A percentile compares a stretch with the other conserved stretches of the same genome.
Evolutionary conservation across 2,113 vertebrate genomes (phyloP).

Genomic region (Mellivora capensis): DNA sequence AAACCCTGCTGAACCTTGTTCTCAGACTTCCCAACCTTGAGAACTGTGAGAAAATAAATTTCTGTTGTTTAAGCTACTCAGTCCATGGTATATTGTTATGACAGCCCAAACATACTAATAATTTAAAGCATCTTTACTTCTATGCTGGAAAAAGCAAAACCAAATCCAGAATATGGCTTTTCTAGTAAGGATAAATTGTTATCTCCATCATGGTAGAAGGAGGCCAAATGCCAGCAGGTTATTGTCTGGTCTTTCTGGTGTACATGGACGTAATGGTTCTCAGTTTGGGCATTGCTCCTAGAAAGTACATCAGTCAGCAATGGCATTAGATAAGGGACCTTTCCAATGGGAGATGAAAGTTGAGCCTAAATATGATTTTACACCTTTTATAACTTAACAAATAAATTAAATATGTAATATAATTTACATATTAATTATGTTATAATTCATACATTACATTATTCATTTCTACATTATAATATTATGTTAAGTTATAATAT

Average conservation of each 20-base stretch:
- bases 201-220: not conserved
- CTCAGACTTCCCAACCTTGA: not conserved
- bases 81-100: not conserved
- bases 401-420: not conserved
- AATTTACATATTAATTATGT: not conserved
- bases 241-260: not conserved
- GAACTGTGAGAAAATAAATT: not conserved
- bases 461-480: not conserved
- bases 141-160: not conserved
- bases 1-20: too few relatives aligned
- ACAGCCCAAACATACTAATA: not conserved
- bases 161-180: not conserved
- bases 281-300: not conserved
- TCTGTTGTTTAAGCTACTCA: not conserved
- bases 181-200: not conserved
- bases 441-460: not conserved
- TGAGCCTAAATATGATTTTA: not conserved
- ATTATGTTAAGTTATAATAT: not conserved
- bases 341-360: not conserved
- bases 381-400: not conserved
- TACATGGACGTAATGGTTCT: not conserved
- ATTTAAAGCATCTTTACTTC: not conserved
- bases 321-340: not conserved
- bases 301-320: not conserved
- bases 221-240: not conserved